phyloP scores from a whole-genome alignment of 2,888 invertebrate genomes.

The Ethmia dodecea region DNA sequence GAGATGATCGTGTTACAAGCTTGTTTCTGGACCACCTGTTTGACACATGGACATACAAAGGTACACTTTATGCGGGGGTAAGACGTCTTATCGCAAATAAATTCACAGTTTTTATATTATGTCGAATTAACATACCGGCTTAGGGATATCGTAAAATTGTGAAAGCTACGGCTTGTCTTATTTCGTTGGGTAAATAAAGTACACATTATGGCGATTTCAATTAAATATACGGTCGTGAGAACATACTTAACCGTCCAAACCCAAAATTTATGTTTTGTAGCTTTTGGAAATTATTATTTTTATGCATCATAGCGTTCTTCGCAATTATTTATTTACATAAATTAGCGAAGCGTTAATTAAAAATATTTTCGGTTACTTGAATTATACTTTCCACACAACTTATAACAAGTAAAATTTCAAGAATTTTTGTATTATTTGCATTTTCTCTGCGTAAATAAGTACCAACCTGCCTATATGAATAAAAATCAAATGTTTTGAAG shows the following conservation, averaged over 20 bases:
- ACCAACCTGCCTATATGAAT: no score
- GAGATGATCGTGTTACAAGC: conserved; percentile 41
- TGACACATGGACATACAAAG: conserved; percentile 56
- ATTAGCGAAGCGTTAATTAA: no score
- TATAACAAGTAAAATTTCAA: no score
- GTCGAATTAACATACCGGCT: conserved; percentile 50
- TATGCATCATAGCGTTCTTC: conserved; percentile 1
- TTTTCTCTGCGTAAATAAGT: no score
- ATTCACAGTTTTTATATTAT: conserved; percentile 62
- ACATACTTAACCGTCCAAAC: conserved; percentile 4
- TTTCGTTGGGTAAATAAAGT: conserved; percentile 32
- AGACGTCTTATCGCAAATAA: conserved; percentile 48
- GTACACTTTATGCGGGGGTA: conserved; percentile 53
- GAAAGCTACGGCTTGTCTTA: conserved; percentile 35
- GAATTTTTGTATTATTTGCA: no score
- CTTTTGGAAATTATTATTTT: conserved; percentile 6
- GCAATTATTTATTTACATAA: no score
- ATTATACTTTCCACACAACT: no score
- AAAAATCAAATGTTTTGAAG: no score
- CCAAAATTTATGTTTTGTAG: conserved; percentile 8
- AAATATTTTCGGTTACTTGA: no score
- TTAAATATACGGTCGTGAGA: conserved; percentile 14
- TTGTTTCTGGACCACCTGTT: conserved; percentile 52
- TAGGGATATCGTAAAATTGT: conserved; percentile 30
- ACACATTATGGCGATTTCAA: conserved; percentile 15